Conservation (phyloP, 2,113 vertebrate genomes). For the Datnioides undecimradiatus region DNA sequence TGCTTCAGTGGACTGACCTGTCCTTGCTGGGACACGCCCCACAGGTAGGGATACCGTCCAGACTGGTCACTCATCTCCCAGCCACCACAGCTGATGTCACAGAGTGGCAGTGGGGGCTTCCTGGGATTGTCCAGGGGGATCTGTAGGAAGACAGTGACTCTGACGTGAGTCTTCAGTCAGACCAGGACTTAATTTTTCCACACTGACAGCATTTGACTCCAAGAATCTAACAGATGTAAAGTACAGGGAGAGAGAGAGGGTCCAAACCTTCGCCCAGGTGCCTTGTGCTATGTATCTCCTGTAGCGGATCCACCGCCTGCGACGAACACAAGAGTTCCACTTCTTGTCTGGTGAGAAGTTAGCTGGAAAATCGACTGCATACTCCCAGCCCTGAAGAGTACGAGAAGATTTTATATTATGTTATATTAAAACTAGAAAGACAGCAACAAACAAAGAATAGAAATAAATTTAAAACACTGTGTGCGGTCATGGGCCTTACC, state of each 20-base stretch:
- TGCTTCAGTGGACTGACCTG: slow-evolving; percentile 83
- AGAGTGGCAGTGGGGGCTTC: slow-evolving; percentile 88
- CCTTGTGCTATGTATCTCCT: slow-evolving; percentile 93
- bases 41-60: slow-evolving; percentile 89
- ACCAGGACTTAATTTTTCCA: not conserved
- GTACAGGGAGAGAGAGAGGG: not conserved
- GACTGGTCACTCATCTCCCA: slow-evolving; percentile 94
- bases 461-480: not conserved
- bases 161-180: not conserved
- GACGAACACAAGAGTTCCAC: slow-evolving; percentile 97
- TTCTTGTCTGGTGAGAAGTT: slow-evolving; percentile 94
- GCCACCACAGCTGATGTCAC: slow-evolving; percentile 93
- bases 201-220: not conserved
- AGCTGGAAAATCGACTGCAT: slow-evolving; percentile 95
- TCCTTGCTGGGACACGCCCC: slow-evolving; percentile 95
- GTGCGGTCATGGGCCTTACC: slow-evolving; percentile 84
- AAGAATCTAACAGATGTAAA: not conserved
- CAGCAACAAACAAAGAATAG: not conserved
- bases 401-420: not conserved
- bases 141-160: slow-evolving; percentile 53
- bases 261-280: slow-evolving; percentile 90
- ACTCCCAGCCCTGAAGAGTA: slow-evolving; percentile 92
- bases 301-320: slow-evolving; percentile 95
- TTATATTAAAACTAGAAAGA: not conserved
- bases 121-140: slow-evolving; percentile 82